Evolutionary conservation across 2,888 invertebrate genomes (phyloP).

Genomic region (Taenaris catops): DNA sequence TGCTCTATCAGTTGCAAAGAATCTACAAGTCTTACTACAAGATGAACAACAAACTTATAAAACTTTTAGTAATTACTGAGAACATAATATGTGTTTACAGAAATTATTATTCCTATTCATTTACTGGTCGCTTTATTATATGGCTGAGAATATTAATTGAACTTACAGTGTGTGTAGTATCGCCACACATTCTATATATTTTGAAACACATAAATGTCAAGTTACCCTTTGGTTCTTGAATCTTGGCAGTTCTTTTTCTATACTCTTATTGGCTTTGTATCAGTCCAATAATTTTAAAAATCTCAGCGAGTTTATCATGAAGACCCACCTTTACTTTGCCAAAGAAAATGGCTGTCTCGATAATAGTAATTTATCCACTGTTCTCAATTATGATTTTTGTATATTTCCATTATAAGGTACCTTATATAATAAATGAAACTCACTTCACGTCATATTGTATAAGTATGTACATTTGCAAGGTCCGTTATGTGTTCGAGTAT

Average conservation of each 20-base stretch:
- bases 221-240: not conserved
- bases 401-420: too few relatives aligned
- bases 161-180: not conserved
- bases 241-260: not conserved
- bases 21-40: too few relatives aligned
- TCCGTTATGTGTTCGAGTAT: slow-evolving; percentile 26
- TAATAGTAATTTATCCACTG: too few relatives aligned
- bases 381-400: slow-evolving; percentile 1
- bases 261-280: slow-evolving; percentile 1
- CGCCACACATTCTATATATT: not conserved
- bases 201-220: not conserved
- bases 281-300: slow-evolving; percentile 1
- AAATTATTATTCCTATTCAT: slow-evolving; percentile 12
- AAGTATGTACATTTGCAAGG: slow-evolving; percentile 2
- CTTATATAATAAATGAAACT: not conserved
- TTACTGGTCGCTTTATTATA: not conserved
- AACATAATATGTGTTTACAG: slow-evolving; percentile 21
- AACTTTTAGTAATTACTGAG: slow-evolving; percentile 15
- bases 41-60: slow-evolving; percentile 14
- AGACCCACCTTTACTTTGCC: slow-evolving; percentile 1
- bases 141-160: slow-evolving; percentile 16
- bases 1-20: too few relatives aligned
- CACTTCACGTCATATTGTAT: not conserved
- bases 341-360: slow-evolving; percentile 3
- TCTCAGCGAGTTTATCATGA: slow-evolving; percentile 1